Conservation (phyloP, 2,888 invertebrate genomes). For the Mimumesa dahlbomi region DNA sequence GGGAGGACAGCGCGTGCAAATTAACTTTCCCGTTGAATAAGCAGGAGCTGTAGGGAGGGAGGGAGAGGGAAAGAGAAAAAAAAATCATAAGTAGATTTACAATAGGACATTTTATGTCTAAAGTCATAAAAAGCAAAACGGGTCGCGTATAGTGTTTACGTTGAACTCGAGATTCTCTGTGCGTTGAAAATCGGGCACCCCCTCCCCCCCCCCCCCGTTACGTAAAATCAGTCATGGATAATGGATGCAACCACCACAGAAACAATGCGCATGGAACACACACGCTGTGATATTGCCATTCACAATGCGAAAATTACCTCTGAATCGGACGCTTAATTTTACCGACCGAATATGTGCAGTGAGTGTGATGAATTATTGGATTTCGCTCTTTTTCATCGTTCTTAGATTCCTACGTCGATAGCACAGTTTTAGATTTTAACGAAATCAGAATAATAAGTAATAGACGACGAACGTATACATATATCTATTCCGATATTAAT, state of each 20-base stretch:
- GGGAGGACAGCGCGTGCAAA: neutral
- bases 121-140: conserved; percentile 32
- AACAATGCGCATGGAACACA: conserved; percentile 39
- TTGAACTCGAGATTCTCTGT: conserved; percentile 33
- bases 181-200: conserved; percentile 24
- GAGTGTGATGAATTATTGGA: too few relatives aligned
- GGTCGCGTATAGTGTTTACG: conserved; percentile 38
- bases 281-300: neutral
- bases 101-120: conserved; percentile 18
- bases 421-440: too few relatives aligned
- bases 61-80: conserved; percentile 1
- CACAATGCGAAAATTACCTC: conserved; percentile 9
- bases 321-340: conserved; percentile 4
- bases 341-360: neutral
- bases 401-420: too few relatives aligned
- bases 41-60: too few relatives aligned
- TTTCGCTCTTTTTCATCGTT: too few relatives aligned
- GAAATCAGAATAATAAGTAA: too few relatives aligned
- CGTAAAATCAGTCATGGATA: conserved; percentile 34
- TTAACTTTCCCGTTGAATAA: too few relatives aligned
- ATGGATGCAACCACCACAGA: conserved; percentile 25
- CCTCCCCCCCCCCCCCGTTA: conserved; percentile 21
- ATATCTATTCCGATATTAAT: too few relatives aligned
- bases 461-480: too few relatives aligned
- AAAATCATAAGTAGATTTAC: conserved; percentile 14